These are phyloP conservation scores for Matsumyia berberina DNA, from an alignment of 2,888 invertebrate genomes.

Conservation along the genomic window DNA sequence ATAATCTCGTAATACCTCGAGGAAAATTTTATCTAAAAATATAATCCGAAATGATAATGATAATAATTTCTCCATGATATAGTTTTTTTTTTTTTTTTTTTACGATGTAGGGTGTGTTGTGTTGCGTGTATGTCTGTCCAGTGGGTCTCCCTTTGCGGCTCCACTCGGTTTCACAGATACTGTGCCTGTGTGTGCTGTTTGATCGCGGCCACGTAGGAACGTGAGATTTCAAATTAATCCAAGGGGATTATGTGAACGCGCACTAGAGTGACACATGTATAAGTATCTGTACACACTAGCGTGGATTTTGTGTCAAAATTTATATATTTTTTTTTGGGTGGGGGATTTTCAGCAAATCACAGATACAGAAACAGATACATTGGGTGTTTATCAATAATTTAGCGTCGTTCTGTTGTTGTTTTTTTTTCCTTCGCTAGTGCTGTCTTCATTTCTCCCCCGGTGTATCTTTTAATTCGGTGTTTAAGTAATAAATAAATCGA, in stretches of 20 bases:
- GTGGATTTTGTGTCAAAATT: conserved; percentile 57
- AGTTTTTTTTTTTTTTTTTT: conserved; percentile 8
- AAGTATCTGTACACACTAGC: conserved; percentile 27
- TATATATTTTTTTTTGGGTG: conserved; percentile 14
- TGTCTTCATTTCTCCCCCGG: conserved; percentile 35
- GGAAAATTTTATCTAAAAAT: conserved; percentile 71
- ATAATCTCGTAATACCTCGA: conserved; percentile 67
- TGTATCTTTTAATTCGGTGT: conserved; percentile 64
- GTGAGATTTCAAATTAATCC: conserved; percentile 73
- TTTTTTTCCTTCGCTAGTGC: too few species aligned
- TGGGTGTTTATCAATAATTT: conserved; percentile 62
- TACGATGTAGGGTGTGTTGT: conserved; percentile 11
- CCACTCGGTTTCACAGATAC: conserved; percentile 5
- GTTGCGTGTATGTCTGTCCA: background rate
- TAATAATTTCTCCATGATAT: conserved; percentile 59
- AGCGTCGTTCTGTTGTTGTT: conserved; percentile 14
- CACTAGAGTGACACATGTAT: conserved; percentile 66
- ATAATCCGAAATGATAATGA: conserved; percentile 74
- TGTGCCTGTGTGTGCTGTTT: conserved; percentile 37
- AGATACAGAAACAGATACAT: conserved; percentile 51
- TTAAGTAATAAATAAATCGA: conserved; percentile 71
- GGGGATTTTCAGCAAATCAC: conserved; percentile 65
- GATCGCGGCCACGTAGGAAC: conserved; percentile 67
- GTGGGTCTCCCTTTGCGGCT: conserved; percentile 34
- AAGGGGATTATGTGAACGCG: conserved; percentile 71